Percentiles rank a stretch among this genome's conserved stretches.
These are phyloP conservation scores for Danio jaintianensis DNA, from an alignment of 2,797 vertebrate genomes.

Conservation along the genomic window DNA sequence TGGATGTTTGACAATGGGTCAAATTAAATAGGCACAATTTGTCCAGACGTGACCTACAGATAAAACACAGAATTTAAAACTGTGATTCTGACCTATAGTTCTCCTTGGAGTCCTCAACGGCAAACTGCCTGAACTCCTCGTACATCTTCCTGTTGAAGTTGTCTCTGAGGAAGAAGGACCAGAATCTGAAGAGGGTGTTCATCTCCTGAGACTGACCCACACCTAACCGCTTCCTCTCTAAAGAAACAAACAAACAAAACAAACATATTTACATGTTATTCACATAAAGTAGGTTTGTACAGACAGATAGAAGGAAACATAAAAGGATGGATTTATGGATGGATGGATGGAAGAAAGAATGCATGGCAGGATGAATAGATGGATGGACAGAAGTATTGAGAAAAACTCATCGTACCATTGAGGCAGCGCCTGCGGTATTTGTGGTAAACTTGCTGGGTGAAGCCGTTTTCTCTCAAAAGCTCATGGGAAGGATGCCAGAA, in stretches of 20 bases:
- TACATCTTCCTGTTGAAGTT: constrained; percentile 98
- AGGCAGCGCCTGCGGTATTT: constrained; percentile 90
- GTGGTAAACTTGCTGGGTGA: constrained; percentile 95
- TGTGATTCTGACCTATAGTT: constrained; percentile 86
- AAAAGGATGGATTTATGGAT: too few species aligned
- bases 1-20: neutral
- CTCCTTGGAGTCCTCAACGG: constrained; percentile 91
- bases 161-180: constrained; percentile 97
- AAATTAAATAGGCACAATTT: neutral
- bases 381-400: neutral
- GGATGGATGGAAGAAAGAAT: too few species aligned
- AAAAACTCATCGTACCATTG: constrained; percentile 77
- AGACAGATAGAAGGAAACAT: neutral
- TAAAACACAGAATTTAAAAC: neutral
- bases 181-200: constrained; percentile 97
- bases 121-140: constrained; percentile 91
- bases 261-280: too few species aligned
- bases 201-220: constrained; percentile 96
- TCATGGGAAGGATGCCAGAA: constrained; percentile 95
- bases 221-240: constrained; percentile 93
- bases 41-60: neutral
- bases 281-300: neutral
- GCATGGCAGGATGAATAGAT: neutral
- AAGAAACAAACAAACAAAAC: constrained; percentile 29
- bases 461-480: constrained; percentile 91